A percentile compares a stretch with the other conserved stretches of the same genome.
Evolutionary conservation across 2,797 vertebrate species (phyloP).

Genomic region (Schizothorax lantsangensis): DNA sequence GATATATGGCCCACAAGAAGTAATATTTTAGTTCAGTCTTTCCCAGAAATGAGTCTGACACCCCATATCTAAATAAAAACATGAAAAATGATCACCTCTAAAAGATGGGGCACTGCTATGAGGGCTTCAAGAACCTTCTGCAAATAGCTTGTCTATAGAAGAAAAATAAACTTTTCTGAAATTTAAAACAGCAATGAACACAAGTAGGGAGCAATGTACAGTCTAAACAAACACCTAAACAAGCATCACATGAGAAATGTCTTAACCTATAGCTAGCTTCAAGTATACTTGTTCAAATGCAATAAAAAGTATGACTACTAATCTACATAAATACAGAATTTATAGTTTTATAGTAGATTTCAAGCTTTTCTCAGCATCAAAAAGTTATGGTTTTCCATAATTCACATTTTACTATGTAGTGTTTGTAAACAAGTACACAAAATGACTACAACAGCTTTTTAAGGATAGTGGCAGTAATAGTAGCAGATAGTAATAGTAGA

Average conservation of each 20-base stretch:
- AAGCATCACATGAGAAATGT: slow-evolving; percentile 1
- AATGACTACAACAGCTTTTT: not conserved
- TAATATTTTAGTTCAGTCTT: not conserved
- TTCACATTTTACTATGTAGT: not conserved
- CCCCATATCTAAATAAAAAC: not conserved
- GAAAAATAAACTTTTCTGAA: not conserved
- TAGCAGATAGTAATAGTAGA: not conserved
- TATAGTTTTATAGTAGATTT: not conserved
- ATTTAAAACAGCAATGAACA: not conserved
- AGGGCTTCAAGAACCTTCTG: slow-evolving; percentile 85
- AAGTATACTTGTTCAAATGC: not conserved
- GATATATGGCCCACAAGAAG: not conserved
- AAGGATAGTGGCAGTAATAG: too few species aligned
- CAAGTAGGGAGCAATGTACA: not conserved
- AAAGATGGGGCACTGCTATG: slow-evolving; percentile 84
- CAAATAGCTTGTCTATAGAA: slow-evolving; percentile 83
- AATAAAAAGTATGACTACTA: not conserved
- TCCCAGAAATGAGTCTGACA: not conserved
- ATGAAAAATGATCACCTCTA: slow-evolving; percentile 83
- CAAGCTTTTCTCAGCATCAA: not conserved
- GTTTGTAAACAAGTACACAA: too few species aligned
- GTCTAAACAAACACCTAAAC: not conserved
- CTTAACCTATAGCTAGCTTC: not conserved
- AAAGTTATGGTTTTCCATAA: not conserved
- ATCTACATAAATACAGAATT: not conserved